Evolutionary conservation across 1,140 invertebrate genomes (phyloP).

Genomic region (Drosophila triauraria): DNA sequence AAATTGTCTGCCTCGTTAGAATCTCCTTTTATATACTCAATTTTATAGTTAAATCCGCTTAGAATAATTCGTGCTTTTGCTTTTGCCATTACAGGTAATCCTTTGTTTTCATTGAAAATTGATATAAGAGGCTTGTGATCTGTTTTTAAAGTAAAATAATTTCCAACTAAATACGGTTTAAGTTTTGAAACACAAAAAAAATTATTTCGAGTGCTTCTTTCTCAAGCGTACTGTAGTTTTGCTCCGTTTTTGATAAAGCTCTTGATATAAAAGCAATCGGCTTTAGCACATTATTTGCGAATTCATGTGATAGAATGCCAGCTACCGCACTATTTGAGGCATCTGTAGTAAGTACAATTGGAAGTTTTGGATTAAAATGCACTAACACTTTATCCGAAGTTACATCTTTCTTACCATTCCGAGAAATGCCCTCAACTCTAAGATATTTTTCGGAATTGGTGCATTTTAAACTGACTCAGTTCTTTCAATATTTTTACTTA

Average conservation of each 20-base stretch:
- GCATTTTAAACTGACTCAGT: background rate
- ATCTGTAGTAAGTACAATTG: constrained; percentile 7
- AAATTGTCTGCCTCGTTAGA: constrained; percentile 6
- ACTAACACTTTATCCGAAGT: constrained; percentile 10
- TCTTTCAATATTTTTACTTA: background rate
- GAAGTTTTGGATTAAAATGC: background rate
- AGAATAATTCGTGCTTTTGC: constrained; percentile 10
- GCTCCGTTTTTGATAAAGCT: constrained; percentile 2
- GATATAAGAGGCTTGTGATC: constrained; percentile 11
- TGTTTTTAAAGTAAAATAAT: background rate
- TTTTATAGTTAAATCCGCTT: background rate
- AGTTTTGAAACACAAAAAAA: constrained; percentile 9
- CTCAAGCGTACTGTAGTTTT: constrained; percentile 11
- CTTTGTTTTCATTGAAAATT: constrained; percentile 19
- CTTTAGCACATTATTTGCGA: background rate
- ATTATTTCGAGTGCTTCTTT: constrained; percentile 15
- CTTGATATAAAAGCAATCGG: constrained; percentile 15
- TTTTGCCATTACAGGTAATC: constrained; percentile 21
- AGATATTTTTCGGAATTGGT: constrained; percentile 6
- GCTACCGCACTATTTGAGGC: background rate
- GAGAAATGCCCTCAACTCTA: constrained; percentile 5
- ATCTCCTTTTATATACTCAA: constrained; percentile 9
- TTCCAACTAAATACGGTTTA: background rate
- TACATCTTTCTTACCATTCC: constrained; percentile 11
- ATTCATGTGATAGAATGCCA: constrained; percentile 3